These are phyloP conservation scores for Carposina sasakii DNA, from an alignment of 1,140 invertebrate species.

Conservation along the genomic window DNA sequence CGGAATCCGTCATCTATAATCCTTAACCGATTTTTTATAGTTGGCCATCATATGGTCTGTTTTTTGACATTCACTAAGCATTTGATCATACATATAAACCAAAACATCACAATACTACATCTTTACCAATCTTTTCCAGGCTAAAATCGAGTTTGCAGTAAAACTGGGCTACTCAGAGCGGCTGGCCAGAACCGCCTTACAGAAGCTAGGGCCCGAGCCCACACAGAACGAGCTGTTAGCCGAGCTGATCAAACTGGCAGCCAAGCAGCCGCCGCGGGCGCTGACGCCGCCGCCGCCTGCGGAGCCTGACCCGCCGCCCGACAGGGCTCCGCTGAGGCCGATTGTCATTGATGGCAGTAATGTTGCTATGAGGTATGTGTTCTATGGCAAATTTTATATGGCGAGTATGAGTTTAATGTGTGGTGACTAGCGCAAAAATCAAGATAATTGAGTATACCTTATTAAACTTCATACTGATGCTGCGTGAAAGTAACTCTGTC, in stretches of 20 bases:
- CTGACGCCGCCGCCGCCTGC: constrained; percentile 40
- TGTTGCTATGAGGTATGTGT: constrained; percentile 92
- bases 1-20: too few relatives aligned
- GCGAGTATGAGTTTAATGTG: too few relatives aligned
- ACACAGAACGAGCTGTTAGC: constrained; percentile 90
- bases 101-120: too few relatives aligned
- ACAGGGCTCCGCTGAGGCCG: constrained; percentile 77
- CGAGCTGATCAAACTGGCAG: constrained; percentile 83
- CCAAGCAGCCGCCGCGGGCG: constrained; percentile 63
- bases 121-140: constrained; percentile 35
- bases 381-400: too few relatives aligned
- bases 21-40: too few relatives aligned
- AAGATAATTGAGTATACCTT: too few relatives aligned
- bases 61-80: too few relatives aligned
- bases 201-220: constrained; percentile 86
- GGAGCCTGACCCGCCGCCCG: constrained; percentile 42
- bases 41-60: too few relatives aligned
- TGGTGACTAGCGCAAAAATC: too few relatives aligned
- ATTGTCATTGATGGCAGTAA: constrained; percentile 98
- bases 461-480: too few relatives aligned
- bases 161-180: constrained; percentile 94
- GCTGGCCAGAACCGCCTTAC: constrained; percentile 86
- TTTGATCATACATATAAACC: too few relatives aligned
- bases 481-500: too few relatives aligned
- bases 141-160: constrained; percentile 61